A percentile compares a stretch with the other conserved stretches of the same genome.
Evolutionary conservation across 2,797 vertebrate species (phyloP).

Genomic region (Choloepus didactylus): DNA sequence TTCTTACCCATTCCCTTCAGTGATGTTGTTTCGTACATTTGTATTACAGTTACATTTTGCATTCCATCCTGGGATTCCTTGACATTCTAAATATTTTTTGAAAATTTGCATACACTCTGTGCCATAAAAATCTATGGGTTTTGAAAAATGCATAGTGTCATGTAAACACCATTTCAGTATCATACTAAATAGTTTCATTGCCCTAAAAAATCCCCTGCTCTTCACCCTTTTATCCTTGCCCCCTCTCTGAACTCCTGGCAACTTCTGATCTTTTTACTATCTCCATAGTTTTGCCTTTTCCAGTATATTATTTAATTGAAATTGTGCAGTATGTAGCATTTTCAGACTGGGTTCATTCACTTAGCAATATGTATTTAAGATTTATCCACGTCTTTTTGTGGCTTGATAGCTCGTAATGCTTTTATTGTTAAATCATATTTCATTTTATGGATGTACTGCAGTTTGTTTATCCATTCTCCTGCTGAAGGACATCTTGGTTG

Average conservation of each 20-base stretch:
- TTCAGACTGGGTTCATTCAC: background rate
- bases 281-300: background rate
- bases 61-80: background rate
- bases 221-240: background rate
- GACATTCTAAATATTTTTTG: background rate
- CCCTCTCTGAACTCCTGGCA: background rate
- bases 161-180: background rate
- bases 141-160: background rate
- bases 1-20: background rate
- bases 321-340: background rate
- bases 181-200: background rate
- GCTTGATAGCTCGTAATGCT: background rate
- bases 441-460: background rate
- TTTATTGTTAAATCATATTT: background rate
- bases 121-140: background rate
- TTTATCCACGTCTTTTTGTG: background rate
- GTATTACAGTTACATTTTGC: background rate
- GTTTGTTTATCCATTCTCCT: background rate
- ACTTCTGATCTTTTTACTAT: background rate
- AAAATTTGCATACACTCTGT: background rate
- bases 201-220: background rate
- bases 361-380: conserved; percentile 3
- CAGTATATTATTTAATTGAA: background rate
- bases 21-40: background rate
- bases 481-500: background rate